A percentile compares a stretch with the other conserved stretches of the same genome.
Conservation (phyloP, 2,797 vertebrate species). For the Agapornis canus region DNA sequence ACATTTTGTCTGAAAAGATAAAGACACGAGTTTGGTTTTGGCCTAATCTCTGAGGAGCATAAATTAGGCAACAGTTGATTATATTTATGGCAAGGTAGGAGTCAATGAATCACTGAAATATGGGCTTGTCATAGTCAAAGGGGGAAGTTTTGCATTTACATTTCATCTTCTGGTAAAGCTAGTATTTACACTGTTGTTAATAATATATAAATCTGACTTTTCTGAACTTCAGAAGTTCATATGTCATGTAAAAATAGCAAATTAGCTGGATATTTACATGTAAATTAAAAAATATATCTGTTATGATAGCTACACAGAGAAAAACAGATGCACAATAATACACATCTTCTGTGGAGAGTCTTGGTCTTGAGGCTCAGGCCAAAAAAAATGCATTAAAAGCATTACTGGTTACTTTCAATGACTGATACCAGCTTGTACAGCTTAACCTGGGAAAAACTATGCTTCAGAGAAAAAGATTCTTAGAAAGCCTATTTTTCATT, state of each 20-base stretch:
- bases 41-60: neutral
- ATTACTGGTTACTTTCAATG: neutral
- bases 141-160: neutral
- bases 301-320: neutral
- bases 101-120: neutral
- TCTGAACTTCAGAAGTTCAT: neutral
- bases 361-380: neutral
- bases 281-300: neutral
- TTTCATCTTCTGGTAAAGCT: neutral
- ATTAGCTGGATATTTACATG: neutral
- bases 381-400: neutral
- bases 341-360: neutral
- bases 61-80: neutral
- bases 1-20: neutral
- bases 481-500: neutral
- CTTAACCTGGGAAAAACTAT: neutral
- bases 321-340: neutral
- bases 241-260: neutral
- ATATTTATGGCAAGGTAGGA: neutral
- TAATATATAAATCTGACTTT: neutral
- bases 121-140: neutral
- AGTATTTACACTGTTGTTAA: neutral
- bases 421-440: neutral
- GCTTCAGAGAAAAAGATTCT: neutral
- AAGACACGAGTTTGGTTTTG: neutral